phyloP scores from a whole-genome alignment of 2,888 invertebrate genomes.

The Hybos culiciformis region DNA sequence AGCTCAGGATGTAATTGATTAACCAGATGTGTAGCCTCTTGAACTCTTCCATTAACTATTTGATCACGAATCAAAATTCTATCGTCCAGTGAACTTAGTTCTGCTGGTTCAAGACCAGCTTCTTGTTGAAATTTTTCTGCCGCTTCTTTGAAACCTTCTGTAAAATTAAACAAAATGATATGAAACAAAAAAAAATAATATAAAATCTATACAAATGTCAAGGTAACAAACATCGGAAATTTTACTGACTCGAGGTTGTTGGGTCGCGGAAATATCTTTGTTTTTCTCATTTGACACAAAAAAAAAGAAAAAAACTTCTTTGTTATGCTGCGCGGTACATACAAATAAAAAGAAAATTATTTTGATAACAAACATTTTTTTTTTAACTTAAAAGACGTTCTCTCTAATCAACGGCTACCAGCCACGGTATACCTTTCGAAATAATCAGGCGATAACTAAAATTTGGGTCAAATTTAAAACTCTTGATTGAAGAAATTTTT shows the following conservation, averaged over 20 bases:
- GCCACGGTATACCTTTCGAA: no score
- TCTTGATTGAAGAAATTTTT: no score
- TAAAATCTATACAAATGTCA: neutral
- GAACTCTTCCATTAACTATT: slow-evolving; percentile 82
- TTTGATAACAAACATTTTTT: no score
- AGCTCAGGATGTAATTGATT: slow-evolving; percentile 90
- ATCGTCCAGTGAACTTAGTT: slow-evolving; percentile 77
- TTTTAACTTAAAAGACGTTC: no score
- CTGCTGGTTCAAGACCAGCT: slow-evolving; percentile 70
- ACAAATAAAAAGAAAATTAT: no score
- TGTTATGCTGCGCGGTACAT: no score
- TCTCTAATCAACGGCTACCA: no score
- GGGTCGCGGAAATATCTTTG: neutral
- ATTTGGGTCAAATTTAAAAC: no score
- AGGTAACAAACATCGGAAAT: no score
- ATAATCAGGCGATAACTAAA: no score
- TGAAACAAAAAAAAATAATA: neutral
- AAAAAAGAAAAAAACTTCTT: no score
- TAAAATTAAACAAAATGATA: slow-evolving; percentile 16
- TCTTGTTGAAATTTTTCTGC: slow-evolving; percentile 93
- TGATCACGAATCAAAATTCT: slow-evolving; percentile 85
- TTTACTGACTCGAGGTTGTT: neutral
- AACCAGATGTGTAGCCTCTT: slow-evolving; percentile 85
- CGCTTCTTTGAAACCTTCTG: slow-evolving; percentile 91
- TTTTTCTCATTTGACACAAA: neutral